Evolutionary conservation across 2,113 vertebrate genomes (phyloP).

Genomic region (Dipodomys ordii): DNA sequence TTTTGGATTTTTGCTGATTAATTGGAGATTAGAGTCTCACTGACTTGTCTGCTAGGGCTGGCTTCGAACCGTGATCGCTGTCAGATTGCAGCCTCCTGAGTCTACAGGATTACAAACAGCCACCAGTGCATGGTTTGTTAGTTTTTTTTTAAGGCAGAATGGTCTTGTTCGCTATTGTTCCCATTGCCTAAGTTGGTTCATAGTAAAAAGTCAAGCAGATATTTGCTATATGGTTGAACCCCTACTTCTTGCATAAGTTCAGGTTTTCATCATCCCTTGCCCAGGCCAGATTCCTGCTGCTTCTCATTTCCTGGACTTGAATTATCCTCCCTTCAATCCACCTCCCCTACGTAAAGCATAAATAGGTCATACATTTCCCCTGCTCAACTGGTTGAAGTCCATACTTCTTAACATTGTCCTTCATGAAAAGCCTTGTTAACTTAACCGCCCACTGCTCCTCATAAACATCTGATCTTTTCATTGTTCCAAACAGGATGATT

Average conservation of each 20-base stretch:
- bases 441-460: not conserved
- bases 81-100: too few relatives aligned
- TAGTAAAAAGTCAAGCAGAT: conserved; percentile 25
- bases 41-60: too few relatives aligned
- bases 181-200: conserved; percentile 14
- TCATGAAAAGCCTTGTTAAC: not conserved
- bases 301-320: conserved; percentile 19
- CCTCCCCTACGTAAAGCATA: not conserved
- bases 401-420: conserved; percentile 31
- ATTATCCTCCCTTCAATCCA: not conserved
- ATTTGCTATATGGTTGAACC: conserved; percentile 6
- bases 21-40: too few relatives aligned
- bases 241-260: not conserved
- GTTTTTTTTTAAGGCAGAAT: not conserved
- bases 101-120: too few relatives aligned
- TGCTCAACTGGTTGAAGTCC: not conserved
- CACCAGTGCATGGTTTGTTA: too few relatives aligned
- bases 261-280: conserved; percentile 35
- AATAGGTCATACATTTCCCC: not conserved
- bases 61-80: too few relatives aligned
- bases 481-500: conserved; percentile 14
- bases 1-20: too few relatives aligned
- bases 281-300: not conserved
- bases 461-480: conserved; percentile 13
- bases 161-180: conserved; percentile 12